Conservation (phyloP, 2,888 invertebrate species). For the Phyto melanocephala region DNA sequence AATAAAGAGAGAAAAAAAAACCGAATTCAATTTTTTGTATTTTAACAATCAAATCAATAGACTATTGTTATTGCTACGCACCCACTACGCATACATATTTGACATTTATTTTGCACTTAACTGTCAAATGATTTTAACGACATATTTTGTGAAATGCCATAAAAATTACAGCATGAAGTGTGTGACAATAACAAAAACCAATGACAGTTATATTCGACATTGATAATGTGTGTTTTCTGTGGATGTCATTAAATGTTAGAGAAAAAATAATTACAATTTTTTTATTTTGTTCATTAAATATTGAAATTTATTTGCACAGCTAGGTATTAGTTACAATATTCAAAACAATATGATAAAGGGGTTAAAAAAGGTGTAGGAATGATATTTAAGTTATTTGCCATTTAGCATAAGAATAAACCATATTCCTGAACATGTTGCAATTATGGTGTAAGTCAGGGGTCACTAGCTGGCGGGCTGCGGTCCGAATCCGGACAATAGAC, state of each 20-base stretch:
- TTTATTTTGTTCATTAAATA: no score
- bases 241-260: background rate
- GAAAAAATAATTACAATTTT: no score
- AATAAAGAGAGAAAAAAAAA: background rate
- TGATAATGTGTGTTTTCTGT: conserved; percentile 30
- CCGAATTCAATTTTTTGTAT: background rate
- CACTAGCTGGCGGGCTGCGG: no score
- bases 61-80: conserved; percentile 24
- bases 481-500: no score
- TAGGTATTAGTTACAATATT: no score
- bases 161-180: background rate
- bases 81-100: conserved; percentile 18
- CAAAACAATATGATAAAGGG: no score
- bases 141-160: background rate
- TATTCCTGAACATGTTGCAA: no score
- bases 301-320: no score
- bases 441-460: no score
- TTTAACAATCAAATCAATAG: background rate
- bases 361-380: no score
- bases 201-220: background rate
- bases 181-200: background rate
- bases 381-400: no score
- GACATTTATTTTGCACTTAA: conserved; percentile 16
- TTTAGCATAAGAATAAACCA: no score
- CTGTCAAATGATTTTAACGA: conserved; percentile 2